These are phyloP conservation scores for Okamejei kenojei DNA, from an alignment of 2,797 vertebrate species.

Conservation along the genomic window DNA sequence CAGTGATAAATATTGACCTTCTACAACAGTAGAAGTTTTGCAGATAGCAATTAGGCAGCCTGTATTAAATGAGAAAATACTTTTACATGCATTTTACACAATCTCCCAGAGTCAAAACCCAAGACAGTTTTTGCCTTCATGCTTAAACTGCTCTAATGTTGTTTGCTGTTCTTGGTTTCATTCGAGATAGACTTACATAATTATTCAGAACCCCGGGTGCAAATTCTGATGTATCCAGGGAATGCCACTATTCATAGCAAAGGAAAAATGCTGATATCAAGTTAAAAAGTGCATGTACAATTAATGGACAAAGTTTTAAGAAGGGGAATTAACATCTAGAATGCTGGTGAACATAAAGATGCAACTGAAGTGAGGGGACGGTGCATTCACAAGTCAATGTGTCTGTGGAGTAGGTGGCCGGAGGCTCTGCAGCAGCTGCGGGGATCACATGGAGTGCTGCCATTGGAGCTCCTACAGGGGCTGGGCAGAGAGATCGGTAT, in stretches of 20 bases:
- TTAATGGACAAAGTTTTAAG: too few species aligned
- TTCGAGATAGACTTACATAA: background rate
- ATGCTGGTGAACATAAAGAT: background rate
- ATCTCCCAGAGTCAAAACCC: background rate
- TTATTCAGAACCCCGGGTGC: background rate
- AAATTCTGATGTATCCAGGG: background rate
- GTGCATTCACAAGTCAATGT: too few species aligned
- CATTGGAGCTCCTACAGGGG: too few species aligned
- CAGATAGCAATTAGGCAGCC: background rate
- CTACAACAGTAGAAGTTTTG: background rate
- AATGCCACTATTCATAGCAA: too few species aligned
- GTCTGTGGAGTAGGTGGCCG: too few species aligned
- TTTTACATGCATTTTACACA: background rate
- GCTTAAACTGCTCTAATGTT: background rate
- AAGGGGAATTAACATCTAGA: too few species aligned
- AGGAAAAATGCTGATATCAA: too few species aligned
- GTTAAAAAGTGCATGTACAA: too few species aligned
- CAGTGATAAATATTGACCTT: background rate
- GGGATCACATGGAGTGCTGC: too few species aligned
- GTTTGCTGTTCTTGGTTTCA: background rate
- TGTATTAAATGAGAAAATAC: background rate
- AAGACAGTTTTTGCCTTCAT: background rate
- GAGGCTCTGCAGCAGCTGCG: too few species aligned
- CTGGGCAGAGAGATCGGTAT: too few species aligned
- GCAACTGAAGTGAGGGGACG: too few species aligned